Percentiles rank a stretch among this genome's conserved stretches.
Evolutionary conservation across 2,797 vertebrate species (phyloP).

Genomic region (Hozukius guyotensis): DNA sequence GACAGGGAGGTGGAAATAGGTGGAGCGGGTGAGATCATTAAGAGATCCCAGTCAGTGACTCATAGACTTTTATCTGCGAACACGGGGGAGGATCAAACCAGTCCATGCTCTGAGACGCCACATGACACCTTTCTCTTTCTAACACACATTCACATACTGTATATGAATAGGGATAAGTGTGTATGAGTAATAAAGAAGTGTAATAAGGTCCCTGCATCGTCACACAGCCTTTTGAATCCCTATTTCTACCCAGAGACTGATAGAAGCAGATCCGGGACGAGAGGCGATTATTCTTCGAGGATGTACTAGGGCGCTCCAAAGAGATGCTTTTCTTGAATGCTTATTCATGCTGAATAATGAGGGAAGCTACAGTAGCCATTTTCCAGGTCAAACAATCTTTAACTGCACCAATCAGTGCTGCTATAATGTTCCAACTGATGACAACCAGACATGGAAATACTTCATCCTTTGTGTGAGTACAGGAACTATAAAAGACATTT

Average conservation of each 20-base stretch:
- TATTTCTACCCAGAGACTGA: conserved; percentile 27
- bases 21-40: conserved; percentile 65
- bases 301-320: conserved; percentile 13
- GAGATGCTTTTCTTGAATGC: conserved; percentile 25
- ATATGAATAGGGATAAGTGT: conserved; percentile 35
- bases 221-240: conserved; percentile 11
- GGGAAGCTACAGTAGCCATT: background rate
- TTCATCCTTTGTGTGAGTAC: background rate
- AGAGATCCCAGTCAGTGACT: conserved; percentile 69
- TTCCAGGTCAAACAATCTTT: conserved; percentile 41
- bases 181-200: conserved; percentile 22
- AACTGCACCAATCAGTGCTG: background rate
- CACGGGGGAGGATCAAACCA: conserved; percentile 70
- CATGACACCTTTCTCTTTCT: conserved; percentile 35
- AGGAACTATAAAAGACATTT: background rate
- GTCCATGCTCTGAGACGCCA: conserved; percentile 32
- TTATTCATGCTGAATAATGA: conserved; percentile 48
- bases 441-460: background rate
- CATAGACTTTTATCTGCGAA: conserved; percentile 69
- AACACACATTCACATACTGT: conserved; percentile 16
- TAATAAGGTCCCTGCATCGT: conserved; percentile 30
- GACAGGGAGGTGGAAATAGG: conserved; percentile 47
- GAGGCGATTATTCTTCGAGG: conserved; percentile 15
- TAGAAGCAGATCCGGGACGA: conserved; percentile 4
- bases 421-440: background rate